These are phyloP conservation scores for Cyclopterus lumpus DNA, from an alignment of 2,797 vertebrate species.

Conservation along the genomic window DNA sequence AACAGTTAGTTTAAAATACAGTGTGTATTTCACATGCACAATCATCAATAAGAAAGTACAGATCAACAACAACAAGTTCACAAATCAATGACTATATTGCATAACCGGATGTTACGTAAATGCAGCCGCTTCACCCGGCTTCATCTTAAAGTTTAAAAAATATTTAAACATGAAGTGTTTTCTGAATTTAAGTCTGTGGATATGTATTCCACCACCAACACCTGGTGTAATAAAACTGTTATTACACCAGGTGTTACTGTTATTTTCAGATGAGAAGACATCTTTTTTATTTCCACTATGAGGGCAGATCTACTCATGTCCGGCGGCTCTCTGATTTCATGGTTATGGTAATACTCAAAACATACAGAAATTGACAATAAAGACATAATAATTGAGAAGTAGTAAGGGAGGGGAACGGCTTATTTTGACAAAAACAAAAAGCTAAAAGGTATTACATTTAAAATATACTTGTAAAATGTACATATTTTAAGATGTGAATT, in stretches of 20 bases:
- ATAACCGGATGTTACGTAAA: not conserved
- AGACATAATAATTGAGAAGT: not conserved
- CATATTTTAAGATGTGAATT: too few relatives aligned
- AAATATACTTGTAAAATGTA: not conserved
- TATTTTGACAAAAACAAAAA: not conserved
- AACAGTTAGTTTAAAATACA: not conserved
- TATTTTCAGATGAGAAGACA: conserved; percentile 12
- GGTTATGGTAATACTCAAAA: not conserved
- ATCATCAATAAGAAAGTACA: not conserved
- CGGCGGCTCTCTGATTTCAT: not conserved
- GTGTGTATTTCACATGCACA: not conserved
- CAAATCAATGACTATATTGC: not conserved
- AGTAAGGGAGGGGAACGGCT: not conserved
- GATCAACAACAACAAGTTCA: not conserved
- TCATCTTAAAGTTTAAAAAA: too few relatives aligned
- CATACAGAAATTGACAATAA: not conserved
- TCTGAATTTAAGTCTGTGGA: too few relatives aligned
- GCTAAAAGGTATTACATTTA: not conserved
- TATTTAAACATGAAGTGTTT: too few relatives aligned
- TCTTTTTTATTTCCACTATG: not conserved
- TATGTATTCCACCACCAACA: not conserved
- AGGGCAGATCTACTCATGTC: not conserved
- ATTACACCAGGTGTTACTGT: not conserved
- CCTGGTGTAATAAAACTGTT: not conserved
- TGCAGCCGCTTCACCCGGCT: too few relatives aligned